phyloP scores from a whole-genome alignment of 2,888 invertebrate species.

The Tyria jacobaeae region DNA sequence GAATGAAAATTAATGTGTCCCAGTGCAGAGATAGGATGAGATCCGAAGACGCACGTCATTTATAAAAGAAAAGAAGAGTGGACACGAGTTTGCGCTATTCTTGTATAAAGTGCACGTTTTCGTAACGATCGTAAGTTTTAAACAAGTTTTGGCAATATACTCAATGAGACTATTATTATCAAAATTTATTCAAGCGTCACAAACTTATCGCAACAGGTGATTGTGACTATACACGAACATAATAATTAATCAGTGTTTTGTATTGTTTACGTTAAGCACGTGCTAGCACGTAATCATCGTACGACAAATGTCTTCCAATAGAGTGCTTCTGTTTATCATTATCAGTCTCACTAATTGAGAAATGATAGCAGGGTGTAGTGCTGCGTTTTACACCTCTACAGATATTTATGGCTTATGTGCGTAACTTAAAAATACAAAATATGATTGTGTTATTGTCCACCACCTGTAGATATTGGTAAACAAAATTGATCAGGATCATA shows the following conservation, averaged over 20 bases:
- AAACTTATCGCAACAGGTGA: conserved; percentile 4
- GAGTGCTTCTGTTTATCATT: conserved; percentile 10
- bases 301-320: conserved; percentile 43
- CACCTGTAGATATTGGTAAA: background rate
- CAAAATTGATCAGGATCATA: background rate
- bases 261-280: conserved; percentile 25
- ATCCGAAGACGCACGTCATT: background rate
- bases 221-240: conserved; percentile 1
- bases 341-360: conserved; percentile 12
- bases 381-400: background rate
- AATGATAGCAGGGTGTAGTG: conserved; percentile 4
- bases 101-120: background rate
- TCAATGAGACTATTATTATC: background rate
- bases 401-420: conserved; percentile 1
- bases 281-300: conserved; percentile 26
- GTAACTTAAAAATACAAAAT: background rate
- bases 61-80: background rate
- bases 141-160: background rate
- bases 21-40: background rate
- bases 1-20: background rate
- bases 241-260: conserved; percentile 14
- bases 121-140: background rate
- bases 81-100: background rate
- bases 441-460: background rate
- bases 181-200: background rate